These are phyloP conservation scores for Drosophila eohydei DNA, from an alignment of 2,888 invertebrate genomes.

Conservation along the genomic window DNA sequence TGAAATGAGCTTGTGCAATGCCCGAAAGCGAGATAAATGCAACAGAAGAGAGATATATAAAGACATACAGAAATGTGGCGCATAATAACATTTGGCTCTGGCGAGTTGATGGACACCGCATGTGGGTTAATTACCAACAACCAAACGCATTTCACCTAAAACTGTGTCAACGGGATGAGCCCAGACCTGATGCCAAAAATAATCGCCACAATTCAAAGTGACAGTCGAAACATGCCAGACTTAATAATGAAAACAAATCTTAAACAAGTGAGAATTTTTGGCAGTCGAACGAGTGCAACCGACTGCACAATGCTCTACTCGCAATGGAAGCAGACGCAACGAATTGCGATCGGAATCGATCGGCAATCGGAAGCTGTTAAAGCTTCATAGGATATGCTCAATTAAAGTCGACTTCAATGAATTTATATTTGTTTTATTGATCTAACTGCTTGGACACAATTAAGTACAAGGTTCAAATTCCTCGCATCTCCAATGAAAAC, in stretches of 20 bases:
- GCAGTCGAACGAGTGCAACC: neutral
- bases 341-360: neutral
- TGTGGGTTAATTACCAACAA: constrained; percentile 68
- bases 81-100: constrained; percentile 34
- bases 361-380: neutral
- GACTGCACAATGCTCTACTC: constrained; percentile 16
- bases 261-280: constrained; percentile 5
- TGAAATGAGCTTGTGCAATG: constrained; percentile 36
- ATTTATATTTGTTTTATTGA: too few species aligned
- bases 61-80: constrained; percentile 25
- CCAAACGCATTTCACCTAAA: constrained; percentile 46
- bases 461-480: too few species aligned
- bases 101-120: constrained; percentile 31
- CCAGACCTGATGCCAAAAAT: constrained; percentile 47
- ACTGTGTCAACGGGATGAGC: constrained; percentile 67
- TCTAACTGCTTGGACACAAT: too few species aligned
- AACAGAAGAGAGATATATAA: constrained; percentile 10
- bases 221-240: constrained; percentile 27
- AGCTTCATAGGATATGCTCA: neutral
- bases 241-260: constrained; percentile 33
- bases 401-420: too few species aligned
- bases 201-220: constrained; percentile 55
- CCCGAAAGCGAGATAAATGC: constrained; percentile 3
- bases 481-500: too few species aligned
- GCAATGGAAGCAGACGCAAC: neutral